Evolutionary conservation across 2,888 invertebrate species (phyloP).

Genomic region (Ectropis crepuscularia): DNA sequence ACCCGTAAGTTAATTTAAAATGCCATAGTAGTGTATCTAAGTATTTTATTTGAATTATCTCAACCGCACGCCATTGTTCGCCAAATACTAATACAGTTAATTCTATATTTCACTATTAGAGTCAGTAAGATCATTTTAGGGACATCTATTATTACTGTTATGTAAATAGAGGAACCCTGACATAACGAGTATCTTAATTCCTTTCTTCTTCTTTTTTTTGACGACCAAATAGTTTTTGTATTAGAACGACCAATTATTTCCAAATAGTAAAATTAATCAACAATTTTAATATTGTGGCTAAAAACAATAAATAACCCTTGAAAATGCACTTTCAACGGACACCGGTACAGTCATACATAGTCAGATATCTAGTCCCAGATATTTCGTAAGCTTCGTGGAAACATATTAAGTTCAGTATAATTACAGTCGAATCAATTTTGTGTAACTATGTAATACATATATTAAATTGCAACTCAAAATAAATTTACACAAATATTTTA

Average conservation of each 20-base stretch:
- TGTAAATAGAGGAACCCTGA: too few species aligned
- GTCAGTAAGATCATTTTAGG: too few species aligned
- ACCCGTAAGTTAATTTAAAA: slow-evolving; percentile 33
- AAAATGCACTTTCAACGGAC: slow-evolving; percentile 41
- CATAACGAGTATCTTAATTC: too few species aligned
- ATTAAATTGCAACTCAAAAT: neutral
- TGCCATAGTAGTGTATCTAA: slow-evolving; percentile 40
- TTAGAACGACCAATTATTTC: too few species aligned
- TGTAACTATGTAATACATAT: neutral
- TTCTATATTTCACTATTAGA: slow-evolving; percentile 44
- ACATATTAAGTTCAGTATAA: slow-evolving; percentile 64
- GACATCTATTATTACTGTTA: too few species aligned
- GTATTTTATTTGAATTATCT: slow-evolving; percentile 42
- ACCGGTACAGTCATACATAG: slow-evolving; percentile 66
- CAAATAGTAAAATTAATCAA: neutral
- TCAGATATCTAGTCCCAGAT: slow-evolving; percentile 81
- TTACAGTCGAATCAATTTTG: slow-evolving; percentile 38
- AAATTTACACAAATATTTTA: too few species aligned
- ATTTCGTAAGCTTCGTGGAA: slow-evolving; percentile 65
- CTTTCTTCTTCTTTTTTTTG: too few species aligned
- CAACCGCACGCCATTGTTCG: slow-evolving; percentile 54
- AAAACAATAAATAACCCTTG: slow-evolving; percentile 5
- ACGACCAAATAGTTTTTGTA: too few species aligned
- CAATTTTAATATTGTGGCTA: neutral
- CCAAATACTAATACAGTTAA: slow-evolving; percentile 54